A percentile compares a stretch with the other conserved stretches of the same genome.
Evolutionary conservation across 53 echinoderm and acorn worm genomes (phyloP).

Genomic region (Paracentrotus lividus): DNA sequence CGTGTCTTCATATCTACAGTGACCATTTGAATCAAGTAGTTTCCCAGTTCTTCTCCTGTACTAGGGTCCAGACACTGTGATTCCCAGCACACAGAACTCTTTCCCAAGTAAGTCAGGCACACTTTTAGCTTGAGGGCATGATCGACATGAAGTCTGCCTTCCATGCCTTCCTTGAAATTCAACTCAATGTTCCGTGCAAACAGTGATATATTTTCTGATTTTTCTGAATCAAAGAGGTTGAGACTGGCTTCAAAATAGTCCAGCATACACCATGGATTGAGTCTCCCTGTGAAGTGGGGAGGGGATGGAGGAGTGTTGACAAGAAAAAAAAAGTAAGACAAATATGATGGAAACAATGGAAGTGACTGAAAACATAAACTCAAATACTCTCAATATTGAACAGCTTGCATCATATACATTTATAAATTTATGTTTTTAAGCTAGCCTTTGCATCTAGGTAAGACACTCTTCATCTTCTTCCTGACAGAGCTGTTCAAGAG

Average conservation of each 20-base stretch:
- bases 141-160: background rate
- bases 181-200: slow-evolving; percentile 55
- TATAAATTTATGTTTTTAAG: too few species aligned
- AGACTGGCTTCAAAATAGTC: slow-evolving; percentile 58
- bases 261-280: slow-evolving; percentile 43
- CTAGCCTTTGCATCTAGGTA: too few species aligned
- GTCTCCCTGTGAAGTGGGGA: slow-evolving; percentile 27
- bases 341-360: background rate
- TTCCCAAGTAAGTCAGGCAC: slow-evolving; percentile 27
- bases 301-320: background rate
- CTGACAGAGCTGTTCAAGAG: too few species aligned
- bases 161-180: slow-evolving; percentile 2
- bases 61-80: slow-evolving; percentile 23
- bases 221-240: background rate
- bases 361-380: background rate
- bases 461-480: too few species aligned
- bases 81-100: slow-evolving; percentile 60
- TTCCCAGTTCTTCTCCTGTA: slow-evolving; percentile 44
- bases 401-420: too few species aligned
- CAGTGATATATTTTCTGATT: background rate
- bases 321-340: background rate
- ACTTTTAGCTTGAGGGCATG: slow-evolving; percentile 39
- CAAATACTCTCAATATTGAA: too few species aligned
- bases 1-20: slow-evolving; percentile 56
- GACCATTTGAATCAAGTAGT: slow-evolving; percentile 54